These are phyloP conservation scores for Lagocephalus sceleratus DNA, from an alignment of 2,797 vertebrate species.

Conservation along the genomic window DNA sequence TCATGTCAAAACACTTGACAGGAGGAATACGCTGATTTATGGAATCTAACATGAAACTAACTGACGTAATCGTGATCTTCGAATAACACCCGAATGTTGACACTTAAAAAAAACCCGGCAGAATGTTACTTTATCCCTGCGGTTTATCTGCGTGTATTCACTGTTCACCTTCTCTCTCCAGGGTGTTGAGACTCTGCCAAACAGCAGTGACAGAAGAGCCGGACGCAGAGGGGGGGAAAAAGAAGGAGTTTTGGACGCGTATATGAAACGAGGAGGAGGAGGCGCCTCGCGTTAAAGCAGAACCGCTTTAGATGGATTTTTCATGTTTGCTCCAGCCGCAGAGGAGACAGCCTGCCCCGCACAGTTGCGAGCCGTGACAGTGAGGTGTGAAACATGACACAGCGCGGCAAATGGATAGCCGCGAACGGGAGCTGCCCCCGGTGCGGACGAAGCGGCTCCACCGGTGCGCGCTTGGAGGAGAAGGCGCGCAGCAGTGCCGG, in stretches of 20 bases:
- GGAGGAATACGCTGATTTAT: too few species aligned
- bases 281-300: slow-evolving; percentile 54
- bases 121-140: too few species aligned
- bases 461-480: slow-evolving; percentile 40
- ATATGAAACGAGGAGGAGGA: slow-evolving; percentile 50
- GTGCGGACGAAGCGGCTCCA: slow-evolving; percentile 32
- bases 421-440: slow-evolving; percentile 37
- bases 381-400: slow-evolving; percentile 46
- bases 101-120: too few species aligned
- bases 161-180: slow-evolving; percentile 27
- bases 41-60: too few species aligned
- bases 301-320: slow-evolving; percentile 57
- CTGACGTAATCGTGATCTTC: too few species aligned
- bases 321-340: slow-evolving; percentile 53
- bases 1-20: too few species aligned
- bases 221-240: slow-evolving; percentile 13
- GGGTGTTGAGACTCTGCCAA: slow-evolving; percentile 34
- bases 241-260: slow-evolving; percentile 42
- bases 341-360: slow-evolving; percentile 48
- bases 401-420: slow-evolving; percentile 44
- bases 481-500: slow-evolving; percentile 46
- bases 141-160: neutral
- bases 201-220: slow-evolving; percentile 34
- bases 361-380: slow-evolving; percentile 51
- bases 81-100: too few species aligned